Percentiles rank a stretch among this genome's conserved stretches.
Evolutionary conservation across 30 jellyfish, hydroid and myxozoan genomes (phyloP).

Genomic region (Aurelia aurita complex sp. Pacific): DNA sequence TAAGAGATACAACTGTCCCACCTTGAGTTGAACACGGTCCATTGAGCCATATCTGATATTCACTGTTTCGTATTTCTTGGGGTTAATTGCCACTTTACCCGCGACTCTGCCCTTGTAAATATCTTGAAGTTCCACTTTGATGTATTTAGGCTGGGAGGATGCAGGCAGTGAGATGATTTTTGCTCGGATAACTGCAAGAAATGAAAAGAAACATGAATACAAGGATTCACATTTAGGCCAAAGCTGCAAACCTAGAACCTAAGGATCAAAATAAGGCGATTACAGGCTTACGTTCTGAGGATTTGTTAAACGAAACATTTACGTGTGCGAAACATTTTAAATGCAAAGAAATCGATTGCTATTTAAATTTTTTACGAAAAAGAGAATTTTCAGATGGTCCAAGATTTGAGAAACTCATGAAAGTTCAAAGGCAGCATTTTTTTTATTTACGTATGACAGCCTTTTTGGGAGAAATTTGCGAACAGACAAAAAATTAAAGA

Average conservation of each 20-base stretch:
- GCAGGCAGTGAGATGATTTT: constrained; percentile 8
- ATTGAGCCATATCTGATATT: constrained; percentile 35
- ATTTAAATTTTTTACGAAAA: too few species aligned
- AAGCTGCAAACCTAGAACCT: background rate
- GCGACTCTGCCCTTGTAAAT: constrained; percentile 22
- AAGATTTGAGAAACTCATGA: too few species aligned
- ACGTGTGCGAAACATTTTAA: too few species aligned
- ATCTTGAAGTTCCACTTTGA: constrained; percentile 23
- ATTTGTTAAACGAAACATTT: too few species aligned
- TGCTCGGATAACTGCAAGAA: constrained; percentile 47
- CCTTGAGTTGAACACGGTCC: constrained; percentile 21
- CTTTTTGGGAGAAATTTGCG: too few species aligned
- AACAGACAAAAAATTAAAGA: too few species aligned
- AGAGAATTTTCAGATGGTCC: too few species aligned
- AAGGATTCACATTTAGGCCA: background rate
- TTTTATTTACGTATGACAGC: too few species aligned
- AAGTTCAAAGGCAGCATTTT: too few species aligned
- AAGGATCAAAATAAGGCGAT: too few species aligned
- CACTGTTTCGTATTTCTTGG: background rate
- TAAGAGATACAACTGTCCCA: constrained; percentile 39
- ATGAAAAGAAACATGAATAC: background rate
- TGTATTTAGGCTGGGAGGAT: constrained; percentile 21
- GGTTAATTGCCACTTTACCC: constrained; percentile 10
- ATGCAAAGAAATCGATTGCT: too few species aligned
- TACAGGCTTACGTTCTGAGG: too few species aligned